A percentile compares a stretch with the other conserved stretches of the same genome.
Evolutionary conservation across 2,797 vertebrate species (phyloP).

Genomic region (Falco columbarius): DNA sequence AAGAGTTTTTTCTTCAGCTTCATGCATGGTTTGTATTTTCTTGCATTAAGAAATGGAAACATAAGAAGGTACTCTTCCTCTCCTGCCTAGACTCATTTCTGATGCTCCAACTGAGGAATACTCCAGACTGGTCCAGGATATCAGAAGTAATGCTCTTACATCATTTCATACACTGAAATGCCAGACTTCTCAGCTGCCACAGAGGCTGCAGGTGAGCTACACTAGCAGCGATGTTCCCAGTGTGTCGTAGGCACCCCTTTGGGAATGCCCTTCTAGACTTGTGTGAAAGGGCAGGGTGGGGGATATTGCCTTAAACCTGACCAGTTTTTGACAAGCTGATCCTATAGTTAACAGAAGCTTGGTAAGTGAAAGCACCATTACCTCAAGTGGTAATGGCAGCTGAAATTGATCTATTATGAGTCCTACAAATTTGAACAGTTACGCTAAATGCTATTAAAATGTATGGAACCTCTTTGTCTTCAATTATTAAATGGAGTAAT

Average conservation of each 20-base stretch:
- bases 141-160: not conserved
- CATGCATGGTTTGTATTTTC: not conserved
- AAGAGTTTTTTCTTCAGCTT: not conserved
- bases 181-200: not conserved
- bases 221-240: not conserved
- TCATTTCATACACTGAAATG: not conserved
- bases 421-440: conserved; percentile 29
- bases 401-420: conserved; percentile 34
- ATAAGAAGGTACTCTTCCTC: not conserved
- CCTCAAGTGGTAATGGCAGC: conserved; percentile 26
- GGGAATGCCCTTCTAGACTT: not conserved
- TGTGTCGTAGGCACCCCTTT: not conserved
- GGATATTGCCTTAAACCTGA: not conserved
- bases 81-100: not conserved
- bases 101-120: not conserved
- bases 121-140: not conserved
- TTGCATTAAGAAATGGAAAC: not conserved
- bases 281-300: not conserved
- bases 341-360: conserved; percentile 30
- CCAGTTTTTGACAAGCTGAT: not conserved
- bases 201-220: not conserved
- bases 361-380: conserved; percentile 17
- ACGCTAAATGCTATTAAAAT: conserved; percentile 40
- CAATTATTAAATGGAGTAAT: conserved; percentile 72
- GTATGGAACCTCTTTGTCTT: conserved; percentile 54